Evolutionary conservation across 2,113 vertebrate species (phyloP).

Genomic region (Sterna hirundo): DNA sequence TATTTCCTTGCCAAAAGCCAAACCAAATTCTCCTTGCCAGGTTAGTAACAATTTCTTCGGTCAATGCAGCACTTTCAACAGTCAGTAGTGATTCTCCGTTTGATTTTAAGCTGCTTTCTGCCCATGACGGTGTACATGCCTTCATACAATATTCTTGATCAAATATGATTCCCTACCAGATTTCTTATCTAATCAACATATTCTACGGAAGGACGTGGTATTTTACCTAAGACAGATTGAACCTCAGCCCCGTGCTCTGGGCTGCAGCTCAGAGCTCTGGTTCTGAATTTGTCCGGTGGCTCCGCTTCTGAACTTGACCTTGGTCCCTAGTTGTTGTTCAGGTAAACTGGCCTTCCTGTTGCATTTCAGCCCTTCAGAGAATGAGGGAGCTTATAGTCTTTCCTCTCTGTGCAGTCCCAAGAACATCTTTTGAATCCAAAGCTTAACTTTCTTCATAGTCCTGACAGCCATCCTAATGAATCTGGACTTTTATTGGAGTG

Average conservation of each 20-base stretch:
- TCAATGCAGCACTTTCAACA: not conserved
- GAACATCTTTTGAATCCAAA: not conserved
- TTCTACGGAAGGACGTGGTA: not conserved
- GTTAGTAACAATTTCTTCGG: not conserved
- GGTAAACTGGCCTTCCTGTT: not conserved
- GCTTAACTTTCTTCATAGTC: not conserved
- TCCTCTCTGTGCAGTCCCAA: not conserved
- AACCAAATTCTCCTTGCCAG: not conserved
- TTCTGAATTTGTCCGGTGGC: not conserved
- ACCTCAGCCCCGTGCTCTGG: not conserved
- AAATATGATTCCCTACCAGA: not conserved
- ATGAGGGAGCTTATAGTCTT: not conserved
- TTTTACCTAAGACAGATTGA: not conserved
- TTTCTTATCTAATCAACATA: not conserved
- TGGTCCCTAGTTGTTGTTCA: not conserved
- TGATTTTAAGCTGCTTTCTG: not conserved
- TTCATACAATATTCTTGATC: not conserved
- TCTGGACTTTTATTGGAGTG: not conserved
- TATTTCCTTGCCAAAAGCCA: not conserved
- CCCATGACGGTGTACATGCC: rapidly evolving
- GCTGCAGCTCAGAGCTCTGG: not conserved
- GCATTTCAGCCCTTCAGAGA: not conserved
- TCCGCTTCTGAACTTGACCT: not conserved
- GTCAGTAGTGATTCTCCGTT: not conserved
- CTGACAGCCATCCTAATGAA: not conserved